phyloP scores from a whole-genome alignment of 2,113 vertebrate genomes.

The Neolamprologus cancellatus region DNA sequence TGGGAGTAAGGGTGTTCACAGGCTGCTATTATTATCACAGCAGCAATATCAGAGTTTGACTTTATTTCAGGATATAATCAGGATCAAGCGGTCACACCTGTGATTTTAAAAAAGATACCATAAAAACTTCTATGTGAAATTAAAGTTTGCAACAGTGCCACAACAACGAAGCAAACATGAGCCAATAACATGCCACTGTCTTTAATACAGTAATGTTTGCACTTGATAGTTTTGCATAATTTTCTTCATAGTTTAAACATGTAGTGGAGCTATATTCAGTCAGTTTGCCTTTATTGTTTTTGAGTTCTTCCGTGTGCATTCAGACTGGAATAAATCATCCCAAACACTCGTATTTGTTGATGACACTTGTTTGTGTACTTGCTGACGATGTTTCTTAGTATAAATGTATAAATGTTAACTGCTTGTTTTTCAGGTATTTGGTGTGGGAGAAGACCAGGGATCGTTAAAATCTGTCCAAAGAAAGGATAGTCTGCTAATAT shows the following conservation, averaged over 20 bases:
- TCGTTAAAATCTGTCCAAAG: constrained; percentile 72
- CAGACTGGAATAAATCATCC: background rate
- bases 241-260: background rate
- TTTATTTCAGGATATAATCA: background rate
- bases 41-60: background rate
- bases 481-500: constrained; percentile 78
- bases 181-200: background rate
- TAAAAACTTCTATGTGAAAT: background rate
- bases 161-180: background rate
- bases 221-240: background rate
- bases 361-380: background rate
- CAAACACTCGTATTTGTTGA: background rate
- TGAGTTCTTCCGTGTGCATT: background rate
- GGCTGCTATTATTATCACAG: background rate
- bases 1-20: background rate
- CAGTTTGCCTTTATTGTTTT: background rate
- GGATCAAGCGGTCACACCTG: background rate
- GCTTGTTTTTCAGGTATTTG: constrained; percentile 79
- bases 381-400: background rate
- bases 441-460: constrained; percentile 73
- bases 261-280: background rate
- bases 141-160: background rate
- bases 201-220: background rate
- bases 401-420: background rate
- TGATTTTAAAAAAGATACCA: background rate